Conservation (phyloP, 1,140 invertebrate species). For the Lepidurus couesii region DNA sequence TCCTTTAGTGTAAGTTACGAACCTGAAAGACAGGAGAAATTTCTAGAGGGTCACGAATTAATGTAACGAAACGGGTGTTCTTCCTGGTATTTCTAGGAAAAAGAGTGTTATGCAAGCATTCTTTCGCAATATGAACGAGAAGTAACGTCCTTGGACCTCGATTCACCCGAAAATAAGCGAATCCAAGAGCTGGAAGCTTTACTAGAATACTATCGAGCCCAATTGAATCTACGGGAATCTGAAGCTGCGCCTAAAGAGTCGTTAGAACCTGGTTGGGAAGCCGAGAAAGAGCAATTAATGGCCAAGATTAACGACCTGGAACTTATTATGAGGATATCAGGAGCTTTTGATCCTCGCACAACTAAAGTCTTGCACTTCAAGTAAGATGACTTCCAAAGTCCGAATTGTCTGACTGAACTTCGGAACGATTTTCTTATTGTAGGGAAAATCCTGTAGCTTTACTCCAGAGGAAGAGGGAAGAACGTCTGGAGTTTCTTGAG, state of each 20-base stretch:
- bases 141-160: not conserved
- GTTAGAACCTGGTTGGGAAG: not conserved
- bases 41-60: no score
- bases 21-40: no score
- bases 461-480: not conserved
- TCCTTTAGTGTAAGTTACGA: no score
- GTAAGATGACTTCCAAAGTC: not conserved
- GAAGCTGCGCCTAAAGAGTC: not conserved
- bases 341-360: not conserved
- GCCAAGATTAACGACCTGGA: not conserved
- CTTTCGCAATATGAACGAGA: not conserved
- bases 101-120: not conserved
- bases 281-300: not conserved
- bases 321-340: not conserved
- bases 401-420: not conserved
- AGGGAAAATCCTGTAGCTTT: not conserved
- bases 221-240: not conserved
- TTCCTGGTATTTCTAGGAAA: not conserved
- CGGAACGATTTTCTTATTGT: not conserved
- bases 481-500: not conserved
- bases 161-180: not conserved
- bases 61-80: no score
- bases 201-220: not conserved
- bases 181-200: conserved; percentile 7
- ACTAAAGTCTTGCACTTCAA: not conserved